phyloP scores from a whole-genome alignment of 2,797 vertebrate genomes.

The Cyclura pinguis region DNA sequence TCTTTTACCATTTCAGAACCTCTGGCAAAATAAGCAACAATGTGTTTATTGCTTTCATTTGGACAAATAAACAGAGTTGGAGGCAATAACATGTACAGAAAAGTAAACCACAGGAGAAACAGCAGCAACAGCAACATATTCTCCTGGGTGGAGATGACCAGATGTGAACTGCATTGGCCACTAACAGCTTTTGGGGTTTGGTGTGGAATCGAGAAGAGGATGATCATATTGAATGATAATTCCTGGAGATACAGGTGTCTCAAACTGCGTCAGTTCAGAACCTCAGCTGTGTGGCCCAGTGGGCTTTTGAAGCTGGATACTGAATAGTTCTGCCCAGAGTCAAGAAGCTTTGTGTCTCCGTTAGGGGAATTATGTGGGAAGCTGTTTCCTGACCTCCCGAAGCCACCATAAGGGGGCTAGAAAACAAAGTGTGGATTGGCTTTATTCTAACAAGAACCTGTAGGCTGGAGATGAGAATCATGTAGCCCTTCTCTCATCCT shows the following conservation, averaged over 20 bases:
- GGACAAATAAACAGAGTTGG: constrained; percentile 31
- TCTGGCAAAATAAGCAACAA: constrained; percentile 1
- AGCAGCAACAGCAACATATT: not conserved
- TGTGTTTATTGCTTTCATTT: constrained; percentile 28
- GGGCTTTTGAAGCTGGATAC: constrained; percentile 3
- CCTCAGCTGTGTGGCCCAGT: not conserved
- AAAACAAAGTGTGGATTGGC: not conserved
- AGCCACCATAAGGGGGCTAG: not conserved
- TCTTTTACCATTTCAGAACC: constrained; percentile 4
- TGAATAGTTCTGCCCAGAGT: constrained; percentile 2
- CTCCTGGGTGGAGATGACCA: constrained; percentile 15
- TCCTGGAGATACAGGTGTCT: not conserved
- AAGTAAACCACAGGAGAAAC: constrained; percentile 5
- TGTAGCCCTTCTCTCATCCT: not conserved
- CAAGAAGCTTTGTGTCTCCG: not conserved
- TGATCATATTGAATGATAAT: not conserved
- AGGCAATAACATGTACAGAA: constrained; percentile 3
- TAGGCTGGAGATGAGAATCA: not conserved
- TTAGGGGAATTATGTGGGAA: not conserved
- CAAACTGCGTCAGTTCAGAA: not conserved
- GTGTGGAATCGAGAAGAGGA: not conserved
- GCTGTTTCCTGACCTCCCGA: not conserved
- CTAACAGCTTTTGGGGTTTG: constrained; percentile 19
- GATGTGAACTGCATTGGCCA: not conserved
- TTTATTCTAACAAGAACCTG: not conserved